These are phyloP conservation scores for Galendromus occidentalis DNA, from an alignment of 1,140 invertebrate species.

Conservation along the genomic window DNA sequence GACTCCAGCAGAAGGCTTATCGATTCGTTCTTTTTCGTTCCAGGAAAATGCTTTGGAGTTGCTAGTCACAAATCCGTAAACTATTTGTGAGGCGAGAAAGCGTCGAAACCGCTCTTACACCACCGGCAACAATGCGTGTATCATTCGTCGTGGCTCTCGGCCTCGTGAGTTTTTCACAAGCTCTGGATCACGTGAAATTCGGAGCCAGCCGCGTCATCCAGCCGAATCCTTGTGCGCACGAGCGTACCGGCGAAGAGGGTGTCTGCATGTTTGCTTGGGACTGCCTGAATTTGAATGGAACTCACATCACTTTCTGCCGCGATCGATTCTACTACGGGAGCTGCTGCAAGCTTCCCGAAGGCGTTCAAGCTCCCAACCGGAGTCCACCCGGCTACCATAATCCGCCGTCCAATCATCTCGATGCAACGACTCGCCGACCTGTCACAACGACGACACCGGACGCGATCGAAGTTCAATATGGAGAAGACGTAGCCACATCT, in stretches of 20 bases:
- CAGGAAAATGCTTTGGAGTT: no score
- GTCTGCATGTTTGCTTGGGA: conserved; percentile 85
- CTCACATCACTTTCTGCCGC: conserved; percentile 69
- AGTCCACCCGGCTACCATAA: conserved; percentile 10
- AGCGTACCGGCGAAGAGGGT: conserved; percentile 37
- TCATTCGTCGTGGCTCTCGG: neutral
- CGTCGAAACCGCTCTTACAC: no score
- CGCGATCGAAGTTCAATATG: neutral
- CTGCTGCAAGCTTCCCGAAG: conserved; percentile 40
- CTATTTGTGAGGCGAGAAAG: no score
- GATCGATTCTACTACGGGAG: conserved; percentile 78
- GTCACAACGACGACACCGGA: conserved; percentile 14
- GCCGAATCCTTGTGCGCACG: conserved; percentile 3
- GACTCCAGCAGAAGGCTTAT: no score
- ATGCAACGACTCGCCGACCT: conserved; percentile 24
- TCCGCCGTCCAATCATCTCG: conserved; percentile 14
- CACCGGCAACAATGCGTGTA: neutral
- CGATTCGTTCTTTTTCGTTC: no score
- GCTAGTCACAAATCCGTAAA: no score
- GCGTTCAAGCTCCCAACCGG: neutral
- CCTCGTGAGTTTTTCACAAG: neutral
- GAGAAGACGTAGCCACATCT: conserved; percentile 16
- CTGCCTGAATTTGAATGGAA: conserved; percentile 70
- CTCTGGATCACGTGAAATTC: conserved; percentile 3
- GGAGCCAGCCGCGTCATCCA: conserved; percentile 8